Evolutionary conservation across 2,888 invertebrate genomes (phyloP).

Genomic region (Prosapia bicincta): DNA sequence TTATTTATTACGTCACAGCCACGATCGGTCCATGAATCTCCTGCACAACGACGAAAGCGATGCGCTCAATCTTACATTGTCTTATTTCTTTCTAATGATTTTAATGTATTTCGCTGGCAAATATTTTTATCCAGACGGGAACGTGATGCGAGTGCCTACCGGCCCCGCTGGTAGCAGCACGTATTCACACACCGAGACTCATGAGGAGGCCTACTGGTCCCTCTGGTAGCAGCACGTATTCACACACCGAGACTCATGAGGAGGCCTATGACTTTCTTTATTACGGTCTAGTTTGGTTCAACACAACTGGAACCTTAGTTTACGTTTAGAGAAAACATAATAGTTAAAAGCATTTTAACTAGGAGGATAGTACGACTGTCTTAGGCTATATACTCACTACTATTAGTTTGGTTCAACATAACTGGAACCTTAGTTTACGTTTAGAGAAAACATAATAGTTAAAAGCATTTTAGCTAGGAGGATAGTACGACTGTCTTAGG

Average conservation of each 20-base stretch:
- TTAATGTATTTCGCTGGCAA: not conserved
- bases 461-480: no score
- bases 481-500: no score
- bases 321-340: no score
- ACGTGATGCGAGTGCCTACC: not conserved
- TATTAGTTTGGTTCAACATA: no score
- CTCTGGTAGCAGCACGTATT: not conserved
- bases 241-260: not conserved
- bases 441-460: no score
- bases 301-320: no score
- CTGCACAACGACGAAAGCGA: not conserved
- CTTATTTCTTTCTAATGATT: conserved; percentile 2
- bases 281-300: no score
- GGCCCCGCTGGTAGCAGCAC: not conserved
- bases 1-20: not conserved
- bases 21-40: not conserved
- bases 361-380: no score
- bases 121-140: not conserved
- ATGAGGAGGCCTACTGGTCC: not conserved
- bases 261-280: no score
- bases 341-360: no score
- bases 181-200: not conserved
- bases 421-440: no score
- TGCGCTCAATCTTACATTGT: not conserved
- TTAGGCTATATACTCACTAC: no score